Evolutionary conservation across 2,113 vertebrate genomes (phyloP), one percentile per base, ranked within the genome.

Genomic region (Myrmecophaga tridactyla): DNA sequence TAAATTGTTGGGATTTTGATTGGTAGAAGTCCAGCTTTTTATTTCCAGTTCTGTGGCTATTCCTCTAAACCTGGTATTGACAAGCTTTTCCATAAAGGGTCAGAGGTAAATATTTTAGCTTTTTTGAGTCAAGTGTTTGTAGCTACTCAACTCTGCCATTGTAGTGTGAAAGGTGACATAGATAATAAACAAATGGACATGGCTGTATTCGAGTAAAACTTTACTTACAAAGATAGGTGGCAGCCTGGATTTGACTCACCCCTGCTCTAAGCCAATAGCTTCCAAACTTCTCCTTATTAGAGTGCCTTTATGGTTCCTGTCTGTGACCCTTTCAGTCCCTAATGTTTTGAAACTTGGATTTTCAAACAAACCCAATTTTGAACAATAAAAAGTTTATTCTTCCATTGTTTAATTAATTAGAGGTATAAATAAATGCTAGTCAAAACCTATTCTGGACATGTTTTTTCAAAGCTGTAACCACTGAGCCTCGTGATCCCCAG

Each of bases 361-460:
- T 96, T 73, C 48, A 93, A 48, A 90, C 60, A 92, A 62, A 94
- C 9, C 67, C 21, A 86, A 39, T 75, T 56, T 51, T 93, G 43
- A 83, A 86, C 62, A 43, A 60, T 88, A 83, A 73, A 75, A 34
- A 89, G 62, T 76, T 69, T 3, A 46, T 12, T 0, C 41, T 96
- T 17, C 27, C 78, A 41, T 78, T 93, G 91, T 65, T 83, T 72
- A 82, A 77, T 75, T 85, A 89, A 67, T 14, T 48, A 31, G 39
- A 82, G 39, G 6, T 12, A 25, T 76, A 75, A 63, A 73, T 73
- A 48, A 75, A 73, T 83, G 6, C 39, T 27, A 60, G 1, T 70
- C 21, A 56, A 94, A 93, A 63, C 5, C 20, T 83, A 14, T 60
- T 18, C 46, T 51, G 39, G 29, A 11, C 21, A 23, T 86, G 9